Evolutionary conservation across 2,888 invertebrate species (phyloP).

Genomic region (Cheilosia scutellata): DNA sequence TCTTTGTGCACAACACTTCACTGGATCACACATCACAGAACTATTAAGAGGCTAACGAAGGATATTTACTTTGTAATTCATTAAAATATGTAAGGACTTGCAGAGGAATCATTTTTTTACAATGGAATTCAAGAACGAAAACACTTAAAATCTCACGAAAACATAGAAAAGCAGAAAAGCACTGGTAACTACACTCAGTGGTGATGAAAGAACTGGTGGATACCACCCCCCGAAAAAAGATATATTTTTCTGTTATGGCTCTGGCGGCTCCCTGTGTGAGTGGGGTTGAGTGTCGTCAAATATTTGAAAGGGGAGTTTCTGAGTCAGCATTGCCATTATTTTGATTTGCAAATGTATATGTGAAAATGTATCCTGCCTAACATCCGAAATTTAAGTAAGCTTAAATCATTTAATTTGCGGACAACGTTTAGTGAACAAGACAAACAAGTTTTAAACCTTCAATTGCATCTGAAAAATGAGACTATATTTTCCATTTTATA

Average conservation of each 20-base stretch:
- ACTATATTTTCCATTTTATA: too few relatives aligned
- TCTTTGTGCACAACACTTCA: slow-evolving; percentile 37
- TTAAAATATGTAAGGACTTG: slow-evolving; percentile 29
- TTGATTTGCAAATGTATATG: neutral
- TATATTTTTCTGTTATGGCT: slow-evolving; percentile 17
- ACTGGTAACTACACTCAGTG: slow-evolving; percentile 70
- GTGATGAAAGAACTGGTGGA: slow-evolving; percentile 74
- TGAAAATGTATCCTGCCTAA: neutral
- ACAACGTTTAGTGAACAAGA: too few relatives aligned
- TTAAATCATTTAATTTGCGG: too few relatives aligned
- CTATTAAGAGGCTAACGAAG: slow-evolving; percentile 30
- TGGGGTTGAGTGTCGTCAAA: slow-evolving; percentile 72
- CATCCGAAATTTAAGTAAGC: too few relatives aligned
- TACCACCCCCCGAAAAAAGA: slow-evolving; percentile 68
- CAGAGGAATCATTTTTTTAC: slow-evolving; percentile 30
- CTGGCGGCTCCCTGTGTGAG: slow-evolving; percentile 63
- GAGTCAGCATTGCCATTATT: slow-evolving; percentile 64
- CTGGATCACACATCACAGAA: slow-evolving; percentile 63
- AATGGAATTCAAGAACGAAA: slow-evolving; percentile 54
- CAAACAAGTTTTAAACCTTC: too few relatives aligned
- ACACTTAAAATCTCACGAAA: slow-evolving; percentile 71
- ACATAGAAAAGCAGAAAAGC: slow-evolving; percentile 71
- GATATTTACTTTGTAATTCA: slow-evolving; percentile 45
- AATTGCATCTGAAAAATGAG: too few relatives aligned
- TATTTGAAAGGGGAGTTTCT: slow-evolving; percentile 72